These are phyloP conservation scores for Zoanthus gigantus DNA, from an alignment of 92 coral and sea anemone genomes.

Conservation along the genomic window DNA sequence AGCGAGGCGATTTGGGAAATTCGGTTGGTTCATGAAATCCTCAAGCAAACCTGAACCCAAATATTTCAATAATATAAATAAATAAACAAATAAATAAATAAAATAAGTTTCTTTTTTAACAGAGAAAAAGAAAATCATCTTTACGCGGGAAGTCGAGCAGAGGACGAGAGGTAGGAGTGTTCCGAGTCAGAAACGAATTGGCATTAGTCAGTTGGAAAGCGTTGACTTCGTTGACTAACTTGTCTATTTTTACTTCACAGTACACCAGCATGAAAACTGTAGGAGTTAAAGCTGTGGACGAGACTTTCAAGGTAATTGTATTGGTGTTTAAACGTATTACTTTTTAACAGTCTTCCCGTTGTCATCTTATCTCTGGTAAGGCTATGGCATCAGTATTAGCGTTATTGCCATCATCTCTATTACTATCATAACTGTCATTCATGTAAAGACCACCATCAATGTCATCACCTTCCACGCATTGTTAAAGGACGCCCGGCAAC, in stretches of 20 bases:
- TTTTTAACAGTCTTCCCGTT: not conserved
- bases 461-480: not conserved
- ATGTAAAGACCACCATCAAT: too few species aligned
- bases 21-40: too few species aligned
- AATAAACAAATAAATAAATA: too few species aligned
- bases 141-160: constrained; percentile 85
- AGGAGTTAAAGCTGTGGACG: constrained; percentile 94
- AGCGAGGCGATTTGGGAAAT: too few species aligned
- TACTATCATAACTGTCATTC: too few species aligned
- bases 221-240: not conserved
- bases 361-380: too few species aligned
- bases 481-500: too few species aligned
- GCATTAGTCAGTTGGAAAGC: not conserved
- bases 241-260: constrained; percentile 56
- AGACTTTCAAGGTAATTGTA: constrained; percentile 87
- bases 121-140: constrained; percentile 88
- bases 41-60: too few species aligned
- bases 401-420: too few species aligned
- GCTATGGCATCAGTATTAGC: not conserved
- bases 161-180: constrained; percentile 86
- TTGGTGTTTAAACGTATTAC: not conserved
- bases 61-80: too few species aligned
- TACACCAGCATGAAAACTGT: constrained; percentile 98
- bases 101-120: constrained; percentile 47
- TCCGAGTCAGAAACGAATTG: not conserved